phyloP scores from a whole-genome alignment of 2,797 vertebrate species.

The Falco berigora region DNA sequence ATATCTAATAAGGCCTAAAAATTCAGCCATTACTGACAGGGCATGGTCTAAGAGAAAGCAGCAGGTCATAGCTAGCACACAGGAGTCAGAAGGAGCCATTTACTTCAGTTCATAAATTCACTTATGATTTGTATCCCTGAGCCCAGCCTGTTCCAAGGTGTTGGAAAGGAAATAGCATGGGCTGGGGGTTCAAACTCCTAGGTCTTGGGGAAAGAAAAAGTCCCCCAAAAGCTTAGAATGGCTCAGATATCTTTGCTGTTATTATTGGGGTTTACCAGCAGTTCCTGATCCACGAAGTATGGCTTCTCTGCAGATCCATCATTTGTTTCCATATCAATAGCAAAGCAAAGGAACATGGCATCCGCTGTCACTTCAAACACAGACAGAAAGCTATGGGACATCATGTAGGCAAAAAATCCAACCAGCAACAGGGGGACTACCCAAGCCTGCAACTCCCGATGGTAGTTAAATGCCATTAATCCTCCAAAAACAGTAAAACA shows the following conservation, averaged over 20 bases:
- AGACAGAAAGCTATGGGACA: constrained; percentile 75
- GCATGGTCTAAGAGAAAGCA: not conserved
- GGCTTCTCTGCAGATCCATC: constrained; percentile 76
- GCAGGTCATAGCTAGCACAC: not conserved
- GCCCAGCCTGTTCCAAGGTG: not conserved
- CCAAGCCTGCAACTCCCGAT: constrained; percentile 72
- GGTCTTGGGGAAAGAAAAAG: not conserved
- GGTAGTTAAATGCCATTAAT: constrained; percentile 79
- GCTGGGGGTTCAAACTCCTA: not conserved
- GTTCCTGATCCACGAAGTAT: constrained; percentile 74
- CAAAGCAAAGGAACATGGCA: constrained; percentile 73
- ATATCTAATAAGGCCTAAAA: not conserved
- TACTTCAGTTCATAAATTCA: not conserved
- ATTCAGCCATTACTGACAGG: not conserved
- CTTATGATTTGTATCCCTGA: not conserved
- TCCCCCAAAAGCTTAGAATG: not conserved
- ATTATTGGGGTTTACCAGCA: constrained; percentile 69
- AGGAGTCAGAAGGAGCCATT: not conserved
- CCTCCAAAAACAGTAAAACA: constrained; percentile 78
- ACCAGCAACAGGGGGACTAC: constrained; percentile 72
- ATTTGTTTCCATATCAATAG: constrained; percentile 76
- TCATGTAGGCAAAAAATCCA: constrained; percentile 73
- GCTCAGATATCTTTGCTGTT: not conserved
- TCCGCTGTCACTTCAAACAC: constrained; percentile 75
- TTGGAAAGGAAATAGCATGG: not conserved